Evolutionary conservation across 1,140 invertebrate genomes (phyloP).

Genomic region (Orchestia grillus): DNA sequence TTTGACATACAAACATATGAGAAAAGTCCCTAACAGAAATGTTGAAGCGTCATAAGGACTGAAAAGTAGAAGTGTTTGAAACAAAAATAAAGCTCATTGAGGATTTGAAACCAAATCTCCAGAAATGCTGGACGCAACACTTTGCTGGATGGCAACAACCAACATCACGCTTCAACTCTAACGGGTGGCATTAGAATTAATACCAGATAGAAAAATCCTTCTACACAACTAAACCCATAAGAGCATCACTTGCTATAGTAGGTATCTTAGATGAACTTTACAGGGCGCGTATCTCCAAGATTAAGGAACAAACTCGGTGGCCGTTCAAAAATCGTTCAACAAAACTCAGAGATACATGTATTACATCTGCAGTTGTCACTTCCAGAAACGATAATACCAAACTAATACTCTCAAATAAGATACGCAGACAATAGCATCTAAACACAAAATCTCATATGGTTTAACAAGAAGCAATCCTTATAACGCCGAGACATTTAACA

Average conservation of each 20-base stretch:
- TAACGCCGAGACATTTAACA: background rate
- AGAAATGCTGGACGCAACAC: too few species aligned
- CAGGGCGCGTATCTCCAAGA: background rate
- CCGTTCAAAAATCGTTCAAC: background rate
- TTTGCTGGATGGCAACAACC: background rate
- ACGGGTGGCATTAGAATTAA: background rate
- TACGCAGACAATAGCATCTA: background rate
- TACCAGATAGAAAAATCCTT: background rate
- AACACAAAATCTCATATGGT: background rate
- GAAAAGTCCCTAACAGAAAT: background rate
- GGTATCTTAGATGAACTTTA: background rate
- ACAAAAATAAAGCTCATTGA: background rate
- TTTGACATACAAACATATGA: background rate
- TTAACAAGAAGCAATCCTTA: background rate
- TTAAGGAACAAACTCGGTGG: background rate
- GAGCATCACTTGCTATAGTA: background rate
- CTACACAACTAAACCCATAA: background rate
- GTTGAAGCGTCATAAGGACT: background rate
- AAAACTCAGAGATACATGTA: background rate
- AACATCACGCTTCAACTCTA: background rate
- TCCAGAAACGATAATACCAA: background rate
- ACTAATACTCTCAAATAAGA: background rate
- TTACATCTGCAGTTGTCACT: background rate
- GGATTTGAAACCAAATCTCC: background rate
- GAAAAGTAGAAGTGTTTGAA: background rate